Base-by-base conservation (phyloP, 2,113 vertebrate species). In the Orycteropus afer region DNA sequence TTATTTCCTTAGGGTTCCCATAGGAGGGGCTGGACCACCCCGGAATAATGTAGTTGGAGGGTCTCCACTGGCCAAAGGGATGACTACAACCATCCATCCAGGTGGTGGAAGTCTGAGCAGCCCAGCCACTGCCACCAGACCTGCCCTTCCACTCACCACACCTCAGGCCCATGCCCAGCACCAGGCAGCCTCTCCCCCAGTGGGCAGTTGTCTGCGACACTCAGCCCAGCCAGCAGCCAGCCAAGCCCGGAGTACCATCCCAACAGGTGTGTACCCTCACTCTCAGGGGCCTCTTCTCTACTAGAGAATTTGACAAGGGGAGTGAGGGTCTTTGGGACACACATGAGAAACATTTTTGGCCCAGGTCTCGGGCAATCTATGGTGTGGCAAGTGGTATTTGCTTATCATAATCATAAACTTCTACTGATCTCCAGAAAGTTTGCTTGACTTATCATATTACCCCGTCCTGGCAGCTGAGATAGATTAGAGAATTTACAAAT, bases 181-280 rank as follows among this genome's bases (percentile, higher is more conserved):
- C 14, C 99, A 98, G 91, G 97, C 97, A 0, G 98, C 98, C 55
- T 98, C 99, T 29, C 98, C 99, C 0, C 98, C 99, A 78, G 97
- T 98, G 34, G 99, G 97, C 95, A 99, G 98, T 97, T 99, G 99
- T 97, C 98, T 99, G 94, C 98, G 99, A 91, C 98, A 98, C 37
- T 98, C 99, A 3, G 97, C 98, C 9, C 99, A 99, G 97, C 98
- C 98, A n/a, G 91, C 97, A 0, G 97, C 87, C 95, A 97, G 98
- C 98, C 99, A 99, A 96, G 86, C 98, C 15, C 99, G 99, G 96
- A 98, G 96, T 37, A 79, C 99, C 91, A 96, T 99, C 97, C 99
- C 99, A 97, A 98, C 99, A 98, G 99, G 99, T 99, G 98, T 22
- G 98, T 96, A 47, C 29, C 1, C 0, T 0, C 55, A 57, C 15